Conservation (phyloP, 2,113 vertebrate species). For the Pachypanchax playfairii region DNA sequence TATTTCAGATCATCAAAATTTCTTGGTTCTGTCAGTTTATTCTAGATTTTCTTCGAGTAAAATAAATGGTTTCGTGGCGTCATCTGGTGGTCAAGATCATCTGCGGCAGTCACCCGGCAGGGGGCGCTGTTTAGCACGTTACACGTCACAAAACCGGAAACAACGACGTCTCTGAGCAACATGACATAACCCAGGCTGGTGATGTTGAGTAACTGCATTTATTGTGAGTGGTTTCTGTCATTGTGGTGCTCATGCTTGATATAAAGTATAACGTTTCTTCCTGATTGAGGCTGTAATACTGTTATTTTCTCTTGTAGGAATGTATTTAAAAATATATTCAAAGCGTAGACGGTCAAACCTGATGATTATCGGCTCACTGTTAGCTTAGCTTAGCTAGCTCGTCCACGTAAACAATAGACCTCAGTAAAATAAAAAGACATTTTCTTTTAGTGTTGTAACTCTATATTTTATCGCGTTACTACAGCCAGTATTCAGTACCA, state of each 20-base stretch:
- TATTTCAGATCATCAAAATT: too few relatives aligned
- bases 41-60: neutral
- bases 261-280: neutral
- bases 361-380: conserved; percentile 12
- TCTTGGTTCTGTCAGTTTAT: neutral
- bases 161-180: neutral
- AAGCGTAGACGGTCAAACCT: conserved; percentile 14
- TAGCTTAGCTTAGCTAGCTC: conserved; percentile 62
- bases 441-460: neutral
- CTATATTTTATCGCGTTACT: neutral
- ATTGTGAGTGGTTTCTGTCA: conserved; percentile 54
- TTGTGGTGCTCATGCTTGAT: neutral
- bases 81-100: conserved; percentile 35
- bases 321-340: neutral
- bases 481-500: neutral
- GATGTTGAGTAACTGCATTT: conserved; percentile 59
- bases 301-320: fast-evolving
- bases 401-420: conserved; percentile 67
- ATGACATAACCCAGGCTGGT: conserved; percentile 23
- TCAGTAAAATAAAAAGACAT: neutral
- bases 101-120: conserved; percentile 14
- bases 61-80: conserved; percentile 37
- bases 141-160: conserved; percentile 32
- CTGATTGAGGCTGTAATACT: neutral
- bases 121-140: conserved; percentile 32